Base-by-base conservation (phyloP, 1,140 invertebrate genomes). In the Drosophila bifasciata region DNA sequence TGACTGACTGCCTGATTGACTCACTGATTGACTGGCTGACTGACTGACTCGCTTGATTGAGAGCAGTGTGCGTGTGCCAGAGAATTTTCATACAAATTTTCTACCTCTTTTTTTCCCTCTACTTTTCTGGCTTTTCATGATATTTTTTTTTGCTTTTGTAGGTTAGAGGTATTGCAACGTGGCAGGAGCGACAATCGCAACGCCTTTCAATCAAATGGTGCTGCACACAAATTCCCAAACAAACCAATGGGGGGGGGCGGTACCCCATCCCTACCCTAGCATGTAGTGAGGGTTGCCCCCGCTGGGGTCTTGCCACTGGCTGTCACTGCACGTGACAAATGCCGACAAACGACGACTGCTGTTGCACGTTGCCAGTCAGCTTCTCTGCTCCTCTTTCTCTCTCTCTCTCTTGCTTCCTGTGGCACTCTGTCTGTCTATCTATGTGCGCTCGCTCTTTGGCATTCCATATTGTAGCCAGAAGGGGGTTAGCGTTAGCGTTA, bases 271-370 rank as follows among this genome's bases (percentile, higher is more conserved):
- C 49, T 48, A 52, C 55, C 40, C 55, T 53, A 53, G 19, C 60
- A 50, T 61, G 61, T 55, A 41, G 36, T 39, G 17, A 3, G 4
- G 17, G 11, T n/a, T n/a, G n/a, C n/a, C n/a, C n/a, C n/a, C n/a
- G 5, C 21, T 21, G 15, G 5, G 21, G n/a, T 23, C 23, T 19
- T 39, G 58, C 67, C 68, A 49, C 63, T 28, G 59, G 32, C 52
- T 84, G 80, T 85, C 80, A 60, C 63, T 77, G 83, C 68, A 75
- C 61, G 74, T 81, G 83, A 86, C 81, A 85, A 86, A 86, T 73
- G 81, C 72, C 80, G 63, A 86, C 81, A 85, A 84, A 86, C 81
- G 76, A 79, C 40, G 36, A 28, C 36, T 23, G 21, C 15, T 3
- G 45, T 13, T 32, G 15, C 17, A 66, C 46, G 52, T 55, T 52